phyloP scores from a whole-genome alignment of 2,797 vertebrate genomes.

The Thunnus albacares region DNA sequence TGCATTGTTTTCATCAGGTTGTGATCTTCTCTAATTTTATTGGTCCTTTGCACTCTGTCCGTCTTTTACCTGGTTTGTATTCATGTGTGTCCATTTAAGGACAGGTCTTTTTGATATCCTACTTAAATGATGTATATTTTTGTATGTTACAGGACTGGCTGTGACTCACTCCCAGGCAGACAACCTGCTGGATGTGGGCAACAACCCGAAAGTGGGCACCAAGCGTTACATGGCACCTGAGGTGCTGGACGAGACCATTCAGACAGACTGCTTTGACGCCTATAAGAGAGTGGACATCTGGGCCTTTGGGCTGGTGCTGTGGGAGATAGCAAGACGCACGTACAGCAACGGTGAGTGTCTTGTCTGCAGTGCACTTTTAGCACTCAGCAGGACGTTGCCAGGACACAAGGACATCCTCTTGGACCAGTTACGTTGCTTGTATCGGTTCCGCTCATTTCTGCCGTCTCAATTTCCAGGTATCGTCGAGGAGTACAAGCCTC shows the following conservation, averaged over 20 bases:
- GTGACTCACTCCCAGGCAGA: conserved; percentile 89
- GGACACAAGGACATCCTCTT: not conserved
- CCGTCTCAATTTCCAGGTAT: conserved; percentile 79
- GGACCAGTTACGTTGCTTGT: not conserved
- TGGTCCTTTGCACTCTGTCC: too few species aligned
- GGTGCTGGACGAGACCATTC: conserved; percentile 89
- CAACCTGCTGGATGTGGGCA: conserved; percentile 89
- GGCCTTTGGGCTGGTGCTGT: conserved; percentile 90
- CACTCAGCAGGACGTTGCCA: too few species aligned
- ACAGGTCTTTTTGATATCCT: not conserved
- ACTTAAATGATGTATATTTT: not conserved
- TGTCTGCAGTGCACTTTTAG: not conserved
- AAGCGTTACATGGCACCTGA: conserved; percentile 91
- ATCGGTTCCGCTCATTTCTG: not conserved
- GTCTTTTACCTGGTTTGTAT: not conserved
- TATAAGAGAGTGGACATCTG: conserved; percentile 91
- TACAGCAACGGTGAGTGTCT: conserved; percentile 87
- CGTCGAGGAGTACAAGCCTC: conserved; percentile 89
- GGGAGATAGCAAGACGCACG: conserved; percentile 89
- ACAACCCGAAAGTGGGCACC: conserved; percentile 90
- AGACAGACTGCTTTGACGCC: conserved; percentile 89
- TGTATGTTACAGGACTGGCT: conserved; percentile 81
- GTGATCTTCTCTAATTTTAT: too few species aligned
- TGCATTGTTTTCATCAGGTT: not conserved
- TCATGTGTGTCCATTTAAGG: not conserved